These are phyloP conservation scores for Enteromius paludinosus DNA, from an alignment of 2,797 vertebrate species.

Conservation along the genomic window DNA sequence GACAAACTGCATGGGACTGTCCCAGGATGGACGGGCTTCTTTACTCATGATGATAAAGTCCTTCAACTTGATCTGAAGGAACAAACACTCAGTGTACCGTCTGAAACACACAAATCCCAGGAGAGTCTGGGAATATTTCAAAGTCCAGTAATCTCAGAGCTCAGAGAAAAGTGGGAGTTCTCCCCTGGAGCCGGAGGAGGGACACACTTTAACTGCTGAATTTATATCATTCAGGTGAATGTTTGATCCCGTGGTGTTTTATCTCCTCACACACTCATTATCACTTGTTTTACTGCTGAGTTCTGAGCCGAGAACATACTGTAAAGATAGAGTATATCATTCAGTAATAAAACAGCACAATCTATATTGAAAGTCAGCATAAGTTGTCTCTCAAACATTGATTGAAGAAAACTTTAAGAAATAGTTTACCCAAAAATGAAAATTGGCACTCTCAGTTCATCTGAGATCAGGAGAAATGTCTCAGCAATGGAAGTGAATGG, in stretches of 20 bases:
- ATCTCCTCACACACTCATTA: constrained; percentile 6
- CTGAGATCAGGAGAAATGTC: not conserved
- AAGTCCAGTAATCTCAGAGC: constrained; percentile 44
- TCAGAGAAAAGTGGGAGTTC: constrained; percentile 75
- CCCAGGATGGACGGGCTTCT: constrained; percentile 84
- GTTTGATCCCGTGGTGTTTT: constrained; percentile 46
- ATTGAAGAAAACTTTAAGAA: not conserved
- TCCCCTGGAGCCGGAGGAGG: constrained; percentile 63
- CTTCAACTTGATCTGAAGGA: not conserved
- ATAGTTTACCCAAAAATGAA: not conserved
- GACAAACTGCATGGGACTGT: constrained; percentile 86
- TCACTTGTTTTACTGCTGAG: not conserved
- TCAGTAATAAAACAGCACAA: not conserved
- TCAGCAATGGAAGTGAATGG: not conserved
- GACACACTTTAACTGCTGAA: constrained; percentile 33
- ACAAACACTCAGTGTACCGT: not conserved
- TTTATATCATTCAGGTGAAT: constrained; percentile 63
- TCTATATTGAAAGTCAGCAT: not conserved
- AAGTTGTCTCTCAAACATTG: not conserved
- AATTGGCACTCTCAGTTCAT: not conserved
- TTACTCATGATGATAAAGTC: constrained; percentile 71
- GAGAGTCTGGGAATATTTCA: constrained; percentile 14
- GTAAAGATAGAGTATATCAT: not conserved
- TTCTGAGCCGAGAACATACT: not conserved
- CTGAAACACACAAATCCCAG: constrained; percentile 4